Base-by-base conservation (phyloP, 2,888 invertebrate genomes). In the Myopa tessellatipennis region DNA sequence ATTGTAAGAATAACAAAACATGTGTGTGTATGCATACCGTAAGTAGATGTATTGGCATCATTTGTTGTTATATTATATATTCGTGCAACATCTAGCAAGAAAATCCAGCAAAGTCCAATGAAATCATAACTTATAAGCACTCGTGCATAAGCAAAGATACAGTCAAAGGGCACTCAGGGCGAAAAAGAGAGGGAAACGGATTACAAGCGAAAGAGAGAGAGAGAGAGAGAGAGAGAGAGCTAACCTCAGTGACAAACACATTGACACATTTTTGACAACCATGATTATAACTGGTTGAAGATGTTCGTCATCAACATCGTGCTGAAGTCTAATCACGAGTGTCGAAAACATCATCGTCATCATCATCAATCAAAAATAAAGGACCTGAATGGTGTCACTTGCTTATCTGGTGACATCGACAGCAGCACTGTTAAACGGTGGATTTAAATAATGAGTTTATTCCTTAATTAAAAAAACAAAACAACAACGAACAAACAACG, bases 201-300 rank as follows among this genome's bases (percentile, higher is more conserved):
- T 10, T 14, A 3, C 16, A 18, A 34, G 63, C 14, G 34, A 63
- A 26, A 63, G 63, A 26, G 26, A 63, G 26, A 36, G 63, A 63
- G 34, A 4, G 34, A 26, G 38, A 65, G 65, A 12, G 16, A 38
- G 38, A 34, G 65, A 36, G 65, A 36, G 38, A 40, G 68, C 8
- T 14, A 68, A 38, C 18, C 34, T 69, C 26, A 52, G 52, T 52
- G 69, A 26, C 50, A 69, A 69, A 18, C 68, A 45, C 68, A 45
- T 45, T 68, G 69, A 18, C 69, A 69, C 4, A 52, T 52, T 52
- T 52, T 68, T 34, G 36, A 26, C 52, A 26, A 45, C 50, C 52
- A 69, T 50, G 52, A 26, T 69, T 69, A 69, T 18, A 69, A 52
- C 50, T 52, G 45, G 34, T 50, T 50, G 52, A 50, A 69, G 12